Evolutionary conservation across 2,113 vertebrate species (phyloP).

Genomic region (Ptychochromis oligacanthus): DNA sequence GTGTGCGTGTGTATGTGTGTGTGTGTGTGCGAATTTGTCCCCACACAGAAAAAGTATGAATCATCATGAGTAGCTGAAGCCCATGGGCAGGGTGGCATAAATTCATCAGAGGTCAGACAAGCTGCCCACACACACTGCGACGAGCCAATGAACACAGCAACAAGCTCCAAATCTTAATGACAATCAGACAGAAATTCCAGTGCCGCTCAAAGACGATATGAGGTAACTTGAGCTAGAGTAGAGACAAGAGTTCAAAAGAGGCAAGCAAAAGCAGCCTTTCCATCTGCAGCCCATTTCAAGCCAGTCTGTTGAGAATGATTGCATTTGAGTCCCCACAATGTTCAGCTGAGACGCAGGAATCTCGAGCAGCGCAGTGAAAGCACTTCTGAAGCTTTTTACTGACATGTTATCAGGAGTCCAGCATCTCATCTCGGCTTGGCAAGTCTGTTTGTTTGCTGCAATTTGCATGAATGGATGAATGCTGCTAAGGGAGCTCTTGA

Average conservation of each 20-base stretch:
- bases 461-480: conserved; percentile 39
- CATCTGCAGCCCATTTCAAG: conserved; percentile 42
- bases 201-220: conserved; percentile 11
- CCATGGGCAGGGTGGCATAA: conserved; percentile 42
- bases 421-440: conserved; percentile 18
- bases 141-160: conserved; percentile 18
- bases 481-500: conserved; percentile 20
- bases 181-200: conserved; percentile 24
- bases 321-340: conserved; percentile 10
- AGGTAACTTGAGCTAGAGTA: not conserved
- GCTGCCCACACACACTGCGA: conserved; percentile 31
- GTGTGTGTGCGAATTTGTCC: not conserved
- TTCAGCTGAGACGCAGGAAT: not conserved
- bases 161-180: conserved; percentile 29
- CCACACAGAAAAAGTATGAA: conserved; percentile 23
- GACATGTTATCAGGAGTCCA: not conserved
- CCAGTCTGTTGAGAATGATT: conserved; percentile 20
- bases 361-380: conserved; percentile 26
- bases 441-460: conserved; percentile 35
- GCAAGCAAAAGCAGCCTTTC: conserved; percentile 2
- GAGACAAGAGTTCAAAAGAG: conserved; percentile 17
- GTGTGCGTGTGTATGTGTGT: not conserved
- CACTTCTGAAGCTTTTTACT: conserved; percentile 28
- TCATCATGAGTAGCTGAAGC: conserved; percentile 44
- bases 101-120: conserved; percentile 58